Evolutionary conservation across 2,797 vertebrate genomes (phyloP), one percentile per base, ranked within the genome.

Genomic region (Triplophysa bombifrons): DNA sequence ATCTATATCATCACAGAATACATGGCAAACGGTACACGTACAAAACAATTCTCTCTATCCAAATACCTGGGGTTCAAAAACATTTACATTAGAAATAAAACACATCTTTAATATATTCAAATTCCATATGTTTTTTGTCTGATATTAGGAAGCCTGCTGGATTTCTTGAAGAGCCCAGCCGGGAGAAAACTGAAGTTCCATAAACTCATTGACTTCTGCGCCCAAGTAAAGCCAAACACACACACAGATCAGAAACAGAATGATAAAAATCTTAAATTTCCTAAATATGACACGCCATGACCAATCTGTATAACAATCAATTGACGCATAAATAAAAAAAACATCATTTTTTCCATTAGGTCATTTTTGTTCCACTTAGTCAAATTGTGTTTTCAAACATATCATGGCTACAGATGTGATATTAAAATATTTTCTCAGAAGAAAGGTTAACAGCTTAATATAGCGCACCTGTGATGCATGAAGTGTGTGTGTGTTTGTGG

Each of bases 1-100:
- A 98, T 99, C 88, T 98, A 95, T 84, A 99, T 99, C 89, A 95
- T 99, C 92, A 98, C 97, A 0, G 97, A 99, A 77, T 99, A 82
- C 60, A 98, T 99, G 97, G 91, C 95, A 72, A 98, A 98, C 41
- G 97, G 97, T 99, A 48, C 3, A 30, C 38, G 50, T 38, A 48
- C 4, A 44, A 4, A 66, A 50, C 14, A 50, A 38, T 7, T 38
- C 34, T 38, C 34, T 5, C 34, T 34, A 34, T 34, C 30, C 30
- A 34, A 34, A 34, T 34, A 12, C 1, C 20, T 50, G 22, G 20
- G 50, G 38, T 19, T 14, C 46, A 48, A 46, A n/a, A 5, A 30
- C 34, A 61, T 22, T 69, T 30, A 17, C 58, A n/a, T 30, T 11
- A 19, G 19, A 17, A 2, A 51, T 51, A 17, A 51, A 19, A 51